Conservation (phyloP, 2,888 invertebrate genomes). For the Imbricaverruca yamaguchii region DNA sequence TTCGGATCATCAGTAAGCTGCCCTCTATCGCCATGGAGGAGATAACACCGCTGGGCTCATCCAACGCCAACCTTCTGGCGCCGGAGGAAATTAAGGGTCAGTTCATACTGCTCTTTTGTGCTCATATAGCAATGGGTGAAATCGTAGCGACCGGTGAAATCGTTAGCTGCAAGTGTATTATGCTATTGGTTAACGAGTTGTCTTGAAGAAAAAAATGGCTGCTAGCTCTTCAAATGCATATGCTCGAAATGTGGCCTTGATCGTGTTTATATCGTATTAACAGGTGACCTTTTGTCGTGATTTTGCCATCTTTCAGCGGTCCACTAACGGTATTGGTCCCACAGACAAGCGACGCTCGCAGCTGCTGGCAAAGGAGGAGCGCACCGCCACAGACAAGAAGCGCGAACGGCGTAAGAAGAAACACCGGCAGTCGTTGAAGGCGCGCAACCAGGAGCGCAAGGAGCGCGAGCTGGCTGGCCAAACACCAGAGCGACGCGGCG, state of each 20-base stretch:
- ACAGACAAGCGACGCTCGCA: conserved; percentile 41
- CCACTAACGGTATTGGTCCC: neutral
- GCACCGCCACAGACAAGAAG: conserved; percentile 77
- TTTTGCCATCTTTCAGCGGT: too few species aligned
- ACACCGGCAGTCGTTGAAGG: conserved; percentile 56
- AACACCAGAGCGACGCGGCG: neutral
- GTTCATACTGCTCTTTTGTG: neutral
- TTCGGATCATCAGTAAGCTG: conserved; percentile 81
- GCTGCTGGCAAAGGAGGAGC: conserved; percentile 64
- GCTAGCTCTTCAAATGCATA: too few species aligned
- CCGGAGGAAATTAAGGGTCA: conserved; percentile 71
- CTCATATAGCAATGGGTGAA: too few species aligned
- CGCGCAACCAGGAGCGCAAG: conserved; percentile 42
- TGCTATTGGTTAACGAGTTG: too few species aligned
- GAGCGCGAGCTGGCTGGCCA: conserved; percentile 35
- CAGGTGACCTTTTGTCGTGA: too few species aligned
- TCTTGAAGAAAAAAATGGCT: too few species aligned
- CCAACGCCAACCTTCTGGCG: conserved; percentile 74
- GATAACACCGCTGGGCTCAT: conserved; percentile 81
- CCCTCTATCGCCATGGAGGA: conserved; percentile 92
- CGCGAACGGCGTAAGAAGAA: conserved; percentile 82
- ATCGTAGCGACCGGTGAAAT: too few species aligned
- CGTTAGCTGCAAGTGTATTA: too few species aligned
- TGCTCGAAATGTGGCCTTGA: too few species aligned
- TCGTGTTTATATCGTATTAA: too few species aligned